Evolutionary conservation across 2,888 invertebrate genomes (phyloP).

Genomic region (Drosophila macrothrix): DNA sequence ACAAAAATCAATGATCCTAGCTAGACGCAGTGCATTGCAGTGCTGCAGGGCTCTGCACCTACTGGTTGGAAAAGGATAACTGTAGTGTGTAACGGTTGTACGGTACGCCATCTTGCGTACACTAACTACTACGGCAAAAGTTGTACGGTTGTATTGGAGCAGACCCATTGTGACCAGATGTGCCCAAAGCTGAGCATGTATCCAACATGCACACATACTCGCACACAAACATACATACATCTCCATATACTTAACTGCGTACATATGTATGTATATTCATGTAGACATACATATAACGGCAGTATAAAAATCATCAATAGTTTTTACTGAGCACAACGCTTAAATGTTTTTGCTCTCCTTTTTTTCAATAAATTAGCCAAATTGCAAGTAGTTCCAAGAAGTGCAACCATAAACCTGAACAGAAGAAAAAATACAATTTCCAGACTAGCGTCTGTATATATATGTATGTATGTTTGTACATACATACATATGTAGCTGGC

Average conservation of each 20-base stretch:
- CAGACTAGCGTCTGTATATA: conserved; percentile 7
- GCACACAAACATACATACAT: conserved; percentile 5
- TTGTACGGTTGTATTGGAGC: conserved; percentile 51
- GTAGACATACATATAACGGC: background rate
- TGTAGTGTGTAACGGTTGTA: conserved; percentile 58
- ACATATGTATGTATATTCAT: conserved; percentile 2
- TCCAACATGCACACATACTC: background rate
- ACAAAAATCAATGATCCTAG: conserved; percentile 74
- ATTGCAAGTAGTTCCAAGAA: conserved; percentile 33
- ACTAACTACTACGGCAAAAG: conserved; percentile 73
- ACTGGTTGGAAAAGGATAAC: conserved; percentile 64
- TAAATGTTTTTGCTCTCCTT: conserved; percentile 34
- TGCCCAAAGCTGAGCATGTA: conserved; percentile 6
- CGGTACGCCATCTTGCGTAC: conserved; percentile 76
- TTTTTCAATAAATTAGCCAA: conserved; percentile 31
- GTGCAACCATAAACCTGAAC: conserved; percentile 21
- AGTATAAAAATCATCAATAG: conserved; percentile 6
- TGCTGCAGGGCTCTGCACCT: conserved; percentile 10
- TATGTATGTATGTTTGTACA: background rate
- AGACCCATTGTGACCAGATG: conserved; percentile 42
- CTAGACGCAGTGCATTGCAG: conserved; percentile 44
- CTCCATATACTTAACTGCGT: conserved; percentile 5
- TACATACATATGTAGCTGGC: background rate
- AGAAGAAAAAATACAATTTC: conserved; percentile 11
- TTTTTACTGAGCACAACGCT: conserved; percentile 29